Percentiles rank a stretch among this genome's conserved stretches.
phyloP scores from a whole-genome alignment of 2,888 invertebrate species.

The Tortrix viridana region DNA sequence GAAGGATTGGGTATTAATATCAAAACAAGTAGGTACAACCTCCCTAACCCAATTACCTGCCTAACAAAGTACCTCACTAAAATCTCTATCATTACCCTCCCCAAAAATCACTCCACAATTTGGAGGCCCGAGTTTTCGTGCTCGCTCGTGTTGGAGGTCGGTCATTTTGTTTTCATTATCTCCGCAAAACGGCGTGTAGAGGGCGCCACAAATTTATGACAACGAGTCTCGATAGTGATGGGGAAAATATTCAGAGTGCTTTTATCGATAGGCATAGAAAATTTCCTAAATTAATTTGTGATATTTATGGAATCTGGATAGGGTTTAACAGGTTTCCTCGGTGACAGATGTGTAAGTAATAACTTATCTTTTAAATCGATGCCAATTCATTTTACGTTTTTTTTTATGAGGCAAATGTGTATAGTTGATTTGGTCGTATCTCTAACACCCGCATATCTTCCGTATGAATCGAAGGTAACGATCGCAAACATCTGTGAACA shows the following conservation, averaged over 20 bases:
- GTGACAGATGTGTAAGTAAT: background rate
- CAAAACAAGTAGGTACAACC: background rate
- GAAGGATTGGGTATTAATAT: no score
- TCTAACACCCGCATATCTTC: no score
- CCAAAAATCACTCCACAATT: constrained; percentile 32
- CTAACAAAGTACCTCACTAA: background rate
- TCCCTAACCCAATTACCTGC: constrained; percentile 1
- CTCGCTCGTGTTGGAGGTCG: constrained; percentile 26
- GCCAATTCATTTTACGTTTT: no score
- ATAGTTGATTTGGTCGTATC: no score
- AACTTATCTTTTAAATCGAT: no score
- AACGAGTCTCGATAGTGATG: constrained; percentile 35
- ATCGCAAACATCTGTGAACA: constrained; percentile 13
- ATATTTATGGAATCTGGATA: background rate
- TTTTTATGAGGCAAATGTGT: no score
- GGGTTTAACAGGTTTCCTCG: background rate
- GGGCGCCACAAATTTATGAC: constrained; percentile 46
- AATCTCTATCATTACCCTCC: constrained; percentile 31
- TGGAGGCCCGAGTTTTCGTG: constrained; percentile 15
- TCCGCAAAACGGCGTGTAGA: constrained; percentile 46
- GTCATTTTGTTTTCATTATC: constrained; percentile 54
- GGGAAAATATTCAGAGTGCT: background rate
- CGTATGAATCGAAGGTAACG: background rate
- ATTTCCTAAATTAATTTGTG: no score
- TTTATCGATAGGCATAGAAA: background rate